phyloP scores from a whole-genome alignment of 2,888 invertebrate species.

The Podotricha telesiphe region DNA sequence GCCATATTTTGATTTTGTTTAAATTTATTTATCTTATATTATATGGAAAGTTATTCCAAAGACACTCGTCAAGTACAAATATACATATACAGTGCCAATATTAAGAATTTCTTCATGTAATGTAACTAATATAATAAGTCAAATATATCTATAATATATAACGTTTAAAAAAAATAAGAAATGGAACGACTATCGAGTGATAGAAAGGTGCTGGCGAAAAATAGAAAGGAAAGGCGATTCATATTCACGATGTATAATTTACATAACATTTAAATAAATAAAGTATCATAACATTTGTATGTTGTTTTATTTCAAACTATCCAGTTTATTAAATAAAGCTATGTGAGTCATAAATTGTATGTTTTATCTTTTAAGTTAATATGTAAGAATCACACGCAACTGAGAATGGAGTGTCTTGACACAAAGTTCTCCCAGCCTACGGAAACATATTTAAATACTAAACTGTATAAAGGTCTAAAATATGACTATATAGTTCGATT shows the following conservation, averaged over 20 bases:
- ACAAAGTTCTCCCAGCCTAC: no score
- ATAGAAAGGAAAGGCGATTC: constrained; percentile 33
- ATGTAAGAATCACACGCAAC: no score
- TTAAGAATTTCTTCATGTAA: constrained; percentile 24
- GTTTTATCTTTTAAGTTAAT: no score
- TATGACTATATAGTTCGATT: no score
- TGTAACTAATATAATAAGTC: constrained; percentile 1
- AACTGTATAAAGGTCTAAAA: no score
- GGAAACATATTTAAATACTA: no score
- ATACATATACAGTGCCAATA: constrained; percentile 44
- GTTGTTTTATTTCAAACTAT: constrained; percentile 1
- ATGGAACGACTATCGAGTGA: constrained; percentile 39
- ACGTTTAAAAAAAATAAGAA: background rate
- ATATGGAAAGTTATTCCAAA: constrained; percentile 26
- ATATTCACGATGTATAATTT: constrained; percentile 29
- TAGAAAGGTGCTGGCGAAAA: constrained; percentile 53
- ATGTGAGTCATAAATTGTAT: no score
- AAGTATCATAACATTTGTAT: constrained; percentile 8
- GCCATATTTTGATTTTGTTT: constrained; percentile 3
- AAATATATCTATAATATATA: constrained; percentile 5
- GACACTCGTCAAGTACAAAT: constrained; percentile 44
- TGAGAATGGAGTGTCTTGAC: no score
- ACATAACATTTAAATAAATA: constrained; percentile 30
- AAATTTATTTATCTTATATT: background rate
- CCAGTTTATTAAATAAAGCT: no score